These are phyloP conservation scores for Drosophila gaucha DNA, from an alignment of 2,888 invertebrate species.

Conservation along the genomic window DNA sequence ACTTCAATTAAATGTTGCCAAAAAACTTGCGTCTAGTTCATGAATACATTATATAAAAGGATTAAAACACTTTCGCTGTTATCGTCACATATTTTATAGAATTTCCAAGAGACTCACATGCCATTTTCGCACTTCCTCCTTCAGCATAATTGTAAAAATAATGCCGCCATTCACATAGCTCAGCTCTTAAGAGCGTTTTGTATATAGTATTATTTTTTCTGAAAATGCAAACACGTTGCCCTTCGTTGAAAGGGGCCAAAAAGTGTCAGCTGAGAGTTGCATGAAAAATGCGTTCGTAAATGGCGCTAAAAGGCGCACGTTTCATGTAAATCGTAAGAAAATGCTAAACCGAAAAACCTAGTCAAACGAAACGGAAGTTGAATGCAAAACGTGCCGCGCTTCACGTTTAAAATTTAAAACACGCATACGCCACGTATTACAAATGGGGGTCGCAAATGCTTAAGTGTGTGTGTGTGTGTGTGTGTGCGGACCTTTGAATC, in stretches of 20 bases:
- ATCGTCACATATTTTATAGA: too few species aligned
- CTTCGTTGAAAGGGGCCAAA: conserved; percentile 6
- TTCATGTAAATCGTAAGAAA: conserved; percentile 32
- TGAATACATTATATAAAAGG: too few species aligned
- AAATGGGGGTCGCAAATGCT: conserved; percentile 35
- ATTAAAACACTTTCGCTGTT: too few species aligned
- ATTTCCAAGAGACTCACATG: background rate
- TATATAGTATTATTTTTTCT: conserved; percentile 26
- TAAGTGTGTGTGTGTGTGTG: background rate
- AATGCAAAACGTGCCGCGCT: conserved; percentile 44
- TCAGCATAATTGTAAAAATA: conserved; percentile 21
- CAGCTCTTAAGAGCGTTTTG: conserved; percentile 44
- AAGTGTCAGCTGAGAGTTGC: conserved; percentile 3
- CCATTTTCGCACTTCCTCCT: background rate
- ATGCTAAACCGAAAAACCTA: conserved; percentile 24
- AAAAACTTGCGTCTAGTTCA: too few species aligned
- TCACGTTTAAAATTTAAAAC: conserved; percentile 63
- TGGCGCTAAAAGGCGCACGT: conserved; percentile 51
- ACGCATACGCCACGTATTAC: conserved; percentile 69
- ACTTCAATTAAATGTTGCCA: too few species aligned
- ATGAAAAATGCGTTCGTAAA: conserved; percentile 33
- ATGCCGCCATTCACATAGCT: conserved; percentile 40
- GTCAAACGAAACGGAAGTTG: conserved; percentile 39
- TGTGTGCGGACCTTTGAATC: conserved; percentile 9
- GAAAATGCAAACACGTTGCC: conserved; percentile 46